These are phyloP conservation scores for Papilio helenus DNA, from an alignment of 1,140 invertebrate species.

Conservation along the genomic window DNA sequence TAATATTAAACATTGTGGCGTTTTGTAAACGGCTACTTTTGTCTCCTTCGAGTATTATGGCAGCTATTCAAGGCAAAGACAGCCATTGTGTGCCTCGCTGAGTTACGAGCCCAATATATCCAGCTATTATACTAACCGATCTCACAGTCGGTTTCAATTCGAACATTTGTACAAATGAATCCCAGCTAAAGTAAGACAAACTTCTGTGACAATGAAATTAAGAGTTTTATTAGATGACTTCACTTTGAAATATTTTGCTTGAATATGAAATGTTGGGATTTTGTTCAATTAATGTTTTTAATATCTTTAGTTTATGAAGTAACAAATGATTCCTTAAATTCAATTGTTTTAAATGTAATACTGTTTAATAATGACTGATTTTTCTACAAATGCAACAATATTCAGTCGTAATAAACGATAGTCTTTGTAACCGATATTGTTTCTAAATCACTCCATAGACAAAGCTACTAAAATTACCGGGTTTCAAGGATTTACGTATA, in stretches of 20 bases:
- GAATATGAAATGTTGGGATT: background rate
- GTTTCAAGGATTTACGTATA: too few species aligned
- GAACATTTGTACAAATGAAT: constrained; percentile 34
- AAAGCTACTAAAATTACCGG: too few species aligned
- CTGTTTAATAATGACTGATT: too few species aligned
- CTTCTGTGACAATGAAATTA: constrained; percentile 2
- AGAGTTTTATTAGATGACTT: constrained; percentile 26
- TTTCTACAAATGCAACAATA: too few species aligned
- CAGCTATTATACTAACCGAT: constrained; percentile 26
- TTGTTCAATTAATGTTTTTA: background rate
- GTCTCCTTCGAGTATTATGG: constrained; percentile 43
- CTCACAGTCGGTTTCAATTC: constrained; percentile 21
- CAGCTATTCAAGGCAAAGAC: constrained; percentile 43
- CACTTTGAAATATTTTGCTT: background rate
- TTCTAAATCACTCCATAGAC: too few species aligned
- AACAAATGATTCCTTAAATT: background rate
- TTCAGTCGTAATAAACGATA: too few species aligned
- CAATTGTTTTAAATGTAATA: background rate
- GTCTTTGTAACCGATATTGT: too few species aligned
- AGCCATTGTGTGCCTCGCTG: constrained; percentile 40
- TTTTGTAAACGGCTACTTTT: constrained; percentile 43
- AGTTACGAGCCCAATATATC: constrained; percentile 43
- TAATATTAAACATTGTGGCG: constrained; percentile 44
- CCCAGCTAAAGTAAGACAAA: constrained; percentile 31
- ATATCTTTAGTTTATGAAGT: background rate